Percentiles rank a stretch among this genome's conserved stretches.
phyloP scores from a whole-genome alignment of 2,888 invertebrate genomes.

The Drosophila testacea region DNA sequence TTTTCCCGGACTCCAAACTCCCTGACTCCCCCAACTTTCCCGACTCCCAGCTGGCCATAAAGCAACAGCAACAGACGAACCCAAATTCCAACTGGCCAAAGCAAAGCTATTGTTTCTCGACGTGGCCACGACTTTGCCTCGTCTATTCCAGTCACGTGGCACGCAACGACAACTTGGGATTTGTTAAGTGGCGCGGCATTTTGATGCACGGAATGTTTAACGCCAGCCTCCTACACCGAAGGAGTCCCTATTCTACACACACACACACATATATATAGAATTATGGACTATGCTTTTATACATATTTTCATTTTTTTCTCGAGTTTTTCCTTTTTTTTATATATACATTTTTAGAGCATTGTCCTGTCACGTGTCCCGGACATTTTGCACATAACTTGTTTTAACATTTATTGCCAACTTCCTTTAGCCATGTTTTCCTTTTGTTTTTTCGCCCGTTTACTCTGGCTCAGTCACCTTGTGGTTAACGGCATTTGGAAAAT shows the following conservation, averaged over 20 bases:
- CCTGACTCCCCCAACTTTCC: not conserved
- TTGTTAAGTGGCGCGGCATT: constrained; percentile 77
- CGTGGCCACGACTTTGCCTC: constrained; percentile 10
- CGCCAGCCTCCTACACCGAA: constrained; percentile 20
- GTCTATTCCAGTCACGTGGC: constrained; percentile 75
- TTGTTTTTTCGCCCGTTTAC: constrained; percentile 10
- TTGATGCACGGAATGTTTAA: constrained; percentile 71
- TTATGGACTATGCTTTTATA: constrained; percentile 7
- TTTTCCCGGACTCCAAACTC: constrained; percentile 60
- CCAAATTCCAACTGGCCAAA: constrained; percentile 61
- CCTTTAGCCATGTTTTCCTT: constrained; percentile 46
- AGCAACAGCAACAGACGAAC: constrained; percentile 29
- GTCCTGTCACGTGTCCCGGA: constrained; percentile 67
- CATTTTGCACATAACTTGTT: constrained; percentile 78
- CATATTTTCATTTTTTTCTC: constrained; percentile 16
- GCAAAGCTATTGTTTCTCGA: constrained; percentile 70
- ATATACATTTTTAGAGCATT: constrained; percentile 9
- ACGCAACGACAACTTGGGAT: constrained; percentile 81
- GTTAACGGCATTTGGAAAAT: constrained; percentile 48
- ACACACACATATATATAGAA: not conserved
- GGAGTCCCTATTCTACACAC: not conserved
- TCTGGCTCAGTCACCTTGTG: constrained; percentile 51
- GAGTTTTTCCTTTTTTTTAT: not conserved
- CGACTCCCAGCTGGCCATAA: constrained; percentile 44
- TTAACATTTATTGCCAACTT: constrained; percentile 78